Percentiles rank a stretch among this genome's conserved stretches.
phyloP scores from a whole-genome alignment of 2,113 vertebrate genomes.

The Aplodontia rufa region DNA sequence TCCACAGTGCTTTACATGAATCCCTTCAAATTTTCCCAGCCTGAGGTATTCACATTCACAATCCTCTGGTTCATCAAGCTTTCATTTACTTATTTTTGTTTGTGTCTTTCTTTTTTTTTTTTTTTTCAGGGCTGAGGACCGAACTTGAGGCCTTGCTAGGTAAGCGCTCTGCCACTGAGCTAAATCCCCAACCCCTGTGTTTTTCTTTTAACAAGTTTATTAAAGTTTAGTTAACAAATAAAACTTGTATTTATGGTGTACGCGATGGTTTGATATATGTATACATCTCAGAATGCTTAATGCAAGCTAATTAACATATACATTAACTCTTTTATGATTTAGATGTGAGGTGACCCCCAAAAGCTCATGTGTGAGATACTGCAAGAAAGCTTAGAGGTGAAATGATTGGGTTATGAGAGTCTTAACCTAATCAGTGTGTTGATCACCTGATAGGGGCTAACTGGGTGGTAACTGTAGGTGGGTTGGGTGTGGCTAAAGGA shows the following conservation, averaged over 20 bases:
- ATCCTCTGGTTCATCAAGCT: slow-evolving; percentile 17
- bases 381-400: no score
- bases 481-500: no score
- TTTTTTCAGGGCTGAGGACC: no score
- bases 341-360: no score
- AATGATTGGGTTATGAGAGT: no score
- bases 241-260: neutral
- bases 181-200: no score
- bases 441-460: no score
- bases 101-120: neutral
- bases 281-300: neutral
- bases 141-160: no score
- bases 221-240: neutral
- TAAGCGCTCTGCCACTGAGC: no score
- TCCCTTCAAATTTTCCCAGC: neutral
- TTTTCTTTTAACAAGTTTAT: neutral
- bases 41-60: slow-evolving; percentile 18
- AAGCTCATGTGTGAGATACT: no score
- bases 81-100: slow-evolving; percentile 18
- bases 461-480: no score
- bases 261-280: neutral
- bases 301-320: neutral
- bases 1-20: neutral
- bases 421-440: no score
- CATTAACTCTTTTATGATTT: neutral